Conservation (phyloP, 2,113 vertebrate genomes). For the Alectura lathami region DNA sequence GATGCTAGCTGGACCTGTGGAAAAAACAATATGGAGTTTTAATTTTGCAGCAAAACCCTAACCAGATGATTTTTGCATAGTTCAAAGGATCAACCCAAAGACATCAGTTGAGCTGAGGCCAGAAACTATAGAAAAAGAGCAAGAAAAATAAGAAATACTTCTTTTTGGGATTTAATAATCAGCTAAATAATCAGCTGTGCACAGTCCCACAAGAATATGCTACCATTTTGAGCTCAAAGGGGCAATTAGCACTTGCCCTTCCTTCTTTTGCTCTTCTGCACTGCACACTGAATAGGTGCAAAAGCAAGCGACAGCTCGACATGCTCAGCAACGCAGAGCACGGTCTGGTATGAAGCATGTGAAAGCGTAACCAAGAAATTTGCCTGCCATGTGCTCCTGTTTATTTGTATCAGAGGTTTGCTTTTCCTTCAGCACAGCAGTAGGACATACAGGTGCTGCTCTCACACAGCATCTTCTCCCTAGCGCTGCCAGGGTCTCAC, state of each 20-base stretch:
- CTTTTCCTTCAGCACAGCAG: not conserved
- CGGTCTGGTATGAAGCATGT: not conserved
- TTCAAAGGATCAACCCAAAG: conserved; percentile 12
- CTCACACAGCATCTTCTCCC: not conserved
- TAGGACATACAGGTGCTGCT: not conserved
- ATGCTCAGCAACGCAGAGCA: not conserved
- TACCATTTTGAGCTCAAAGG: not conserved
- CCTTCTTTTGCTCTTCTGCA: not conserved
- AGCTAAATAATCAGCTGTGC: not conserved
- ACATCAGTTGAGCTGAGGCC: not conserved
- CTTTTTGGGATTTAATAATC: not conserved
- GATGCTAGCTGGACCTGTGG: conserved; percentile 16
- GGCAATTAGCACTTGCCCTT: not conserved
- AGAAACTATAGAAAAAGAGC: not conserved
- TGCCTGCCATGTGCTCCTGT: not conserved
- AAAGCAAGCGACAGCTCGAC: not conserved
- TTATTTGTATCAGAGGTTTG: not conserved
- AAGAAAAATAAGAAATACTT: not conserved
- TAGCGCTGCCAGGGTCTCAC: not conserved
- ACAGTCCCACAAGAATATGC: not conserved
- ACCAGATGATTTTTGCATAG: conserved; percentile 31
- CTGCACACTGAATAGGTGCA: rapidly evolving
- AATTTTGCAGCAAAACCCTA: conserved; percentile 27
- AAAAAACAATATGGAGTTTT: not conserved
- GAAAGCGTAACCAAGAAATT: not conserved